Base-by-base conservation (phyloP, 30 jellyfish, hydroid and myxozoan genomes). In the Calvadosia cruxmelitensis region DNA sequence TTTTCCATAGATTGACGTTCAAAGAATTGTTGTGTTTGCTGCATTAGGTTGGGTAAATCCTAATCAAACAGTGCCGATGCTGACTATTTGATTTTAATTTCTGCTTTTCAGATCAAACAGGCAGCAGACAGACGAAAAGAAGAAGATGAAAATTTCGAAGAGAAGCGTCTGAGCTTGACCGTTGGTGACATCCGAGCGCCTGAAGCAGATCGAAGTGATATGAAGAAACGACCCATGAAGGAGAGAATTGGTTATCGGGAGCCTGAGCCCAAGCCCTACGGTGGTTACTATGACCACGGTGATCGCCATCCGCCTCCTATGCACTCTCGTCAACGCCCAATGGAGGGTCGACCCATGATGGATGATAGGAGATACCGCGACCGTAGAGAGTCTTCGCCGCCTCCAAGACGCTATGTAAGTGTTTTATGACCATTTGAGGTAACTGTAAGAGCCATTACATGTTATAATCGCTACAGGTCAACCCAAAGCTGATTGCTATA, bases 141-240 rank as follows among this genome's bases (percentile, higher is more conserved):
- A 74, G 93, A 86, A 34, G 96, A 86, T 63, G 94, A 73, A 31
- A 67, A 79, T 73, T 86, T 86, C 48, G 96, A 86, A 51, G 84
- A 80, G 35, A 86, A 86, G 76, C 84, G 92, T 31, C 42, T 79
- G 71, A 78, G 66, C 42, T 29, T 77, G 64, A 70, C 57, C 20
- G 57, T 42, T 42, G 57, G 57, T 5, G 57, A 42, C 20, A 20
- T 5, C 57, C 57, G 57, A 5, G 10, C 57, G 57, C 10, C 20
- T 10, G 57, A 42, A 20, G n/a, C n/a, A n/a, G n/a, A n/a, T n/a
- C 57, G 20, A 5, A 5, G 10, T 5, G 57, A 42, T 42, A 42
- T 42, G 57, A 42, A 42, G 20, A 42, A 42, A 20, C 57, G 57
- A 42, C 57, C 57, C 20, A 20, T 42, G 57, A 42, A 42, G 20